These are phyloP conservation scores for Hoplostethus atlanticus DNA, from an alignment of 2,797 vertebrate species.

Conservation along the genomic window DNA sequence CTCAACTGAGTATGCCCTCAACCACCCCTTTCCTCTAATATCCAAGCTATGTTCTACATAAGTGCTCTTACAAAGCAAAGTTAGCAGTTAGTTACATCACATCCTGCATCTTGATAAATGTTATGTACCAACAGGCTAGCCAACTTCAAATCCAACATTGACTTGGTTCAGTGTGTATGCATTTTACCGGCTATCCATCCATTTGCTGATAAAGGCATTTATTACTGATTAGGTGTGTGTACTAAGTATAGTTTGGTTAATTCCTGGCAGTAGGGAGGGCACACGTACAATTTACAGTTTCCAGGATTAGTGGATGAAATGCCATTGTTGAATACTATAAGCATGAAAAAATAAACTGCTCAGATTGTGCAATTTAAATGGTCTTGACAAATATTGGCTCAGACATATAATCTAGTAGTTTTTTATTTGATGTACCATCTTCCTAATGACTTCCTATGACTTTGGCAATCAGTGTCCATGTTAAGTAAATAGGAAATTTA, in stretches of 20 bases:
- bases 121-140: neutral
- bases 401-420: neutral
- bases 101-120: neutral
- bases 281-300: too few species aligned
- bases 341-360: neutral
- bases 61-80: too few species aligned
- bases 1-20: too few species aligned
- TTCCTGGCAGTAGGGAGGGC: too few species aligned
- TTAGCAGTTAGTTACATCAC: neutral
- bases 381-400: neutral
- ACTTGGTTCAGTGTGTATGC: neutral
- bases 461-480: conserved; percentile 74
- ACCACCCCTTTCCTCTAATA: too few species aligned
- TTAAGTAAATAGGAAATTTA: conserved; percentile 90
- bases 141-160: neutral
- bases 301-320: too few species aligned
- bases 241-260: neutral
- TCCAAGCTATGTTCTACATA: too few species aligned
- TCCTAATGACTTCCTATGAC: neutral
- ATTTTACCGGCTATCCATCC: neutral
- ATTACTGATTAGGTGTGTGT: neutral
- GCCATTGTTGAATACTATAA: neutral
- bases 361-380: neutral
- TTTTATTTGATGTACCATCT: conserved; percentile 5
- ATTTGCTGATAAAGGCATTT: neutral